Conservation (phyloP, 2,797 vertebrate genomes). For the Todus mexicanus region DNA sequence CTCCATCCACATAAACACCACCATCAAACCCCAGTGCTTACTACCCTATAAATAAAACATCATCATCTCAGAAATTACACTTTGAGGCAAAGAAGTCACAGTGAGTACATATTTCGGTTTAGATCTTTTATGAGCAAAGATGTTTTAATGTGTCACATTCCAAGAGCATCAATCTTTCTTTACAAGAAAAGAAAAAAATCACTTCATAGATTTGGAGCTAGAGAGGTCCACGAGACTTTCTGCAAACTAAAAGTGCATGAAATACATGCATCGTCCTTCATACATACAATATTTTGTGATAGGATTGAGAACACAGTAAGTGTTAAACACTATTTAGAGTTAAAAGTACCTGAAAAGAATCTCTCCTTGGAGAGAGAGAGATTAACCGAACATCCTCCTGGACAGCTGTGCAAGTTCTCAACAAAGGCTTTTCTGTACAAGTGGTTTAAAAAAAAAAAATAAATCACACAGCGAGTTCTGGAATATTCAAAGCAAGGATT, state of each 20-base stretch:
- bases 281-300: neutral
- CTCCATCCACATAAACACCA: neutral
- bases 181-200: neutral
- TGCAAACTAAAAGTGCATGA: slow-evolving; percentile 44
- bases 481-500: neutral
- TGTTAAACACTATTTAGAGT: neutral
- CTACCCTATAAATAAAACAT: neutral
- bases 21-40: neutral
- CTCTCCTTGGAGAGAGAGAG: neutral
- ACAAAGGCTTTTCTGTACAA: slow-evolving; percentile 23
- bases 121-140: slow-evolving; percentile 30
- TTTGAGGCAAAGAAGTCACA: neutral
- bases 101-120: neutral
- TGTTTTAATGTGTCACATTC: slow-evolving; percentile 41
- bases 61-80: neutral
- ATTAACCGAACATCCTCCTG: slow-evolving; percentile 9
- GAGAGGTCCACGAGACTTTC: slow-evolving; percentile 3
- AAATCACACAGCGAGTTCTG: neutral
- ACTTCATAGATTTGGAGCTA: neutral
- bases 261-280: slow-evolving; percentile 34
- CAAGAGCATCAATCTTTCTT: neutral
- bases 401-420: slow-evolving; percentile 25
- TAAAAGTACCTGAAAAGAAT: slow-evolving; percentile 33
- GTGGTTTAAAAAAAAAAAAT: neutral
- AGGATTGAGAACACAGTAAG: neutral